Percentiles rank a stretch among this genome's conserved stretches.
phyloP scores from a whole-genome alignment of 1,140 invertebrate species.

The Orchestia grillus region DNA sequence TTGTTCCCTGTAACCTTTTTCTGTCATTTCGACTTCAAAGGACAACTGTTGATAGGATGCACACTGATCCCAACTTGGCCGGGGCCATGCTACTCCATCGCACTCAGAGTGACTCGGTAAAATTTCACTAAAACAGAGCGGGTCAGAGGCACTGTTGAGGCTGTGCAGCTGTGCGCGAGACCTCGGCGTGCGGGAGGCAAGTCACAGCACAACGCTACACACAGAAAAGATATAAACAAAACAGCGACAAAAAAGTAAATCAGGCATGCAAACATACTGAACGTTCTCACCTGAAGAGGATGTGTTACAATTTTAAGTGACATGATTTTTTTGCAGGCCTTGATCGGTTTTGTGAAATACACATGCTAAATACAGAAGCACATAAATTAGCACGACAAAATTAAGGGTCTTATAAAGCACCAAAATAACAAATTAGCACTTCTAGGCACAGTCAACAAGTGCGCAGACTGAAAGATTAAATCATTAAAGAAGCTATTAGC shows the following conservation, averaged over 20 bases:
- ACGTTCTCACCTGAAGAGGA: neutral
- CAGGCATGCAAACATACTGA: neutral
- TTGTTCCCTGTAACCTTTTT: too few species aligned
- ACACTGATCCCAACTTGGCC: too few species aligned
- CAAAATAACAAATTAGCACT: neutral
- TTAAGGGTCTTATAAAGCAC: neutral
- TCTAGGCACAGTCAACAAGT: neutral
- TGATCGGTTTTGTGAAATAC: neutral
- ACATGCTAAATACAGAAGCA: neutral
- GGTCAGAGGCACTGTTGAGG: too few species aligned
- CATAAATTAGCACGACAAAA: neutral
- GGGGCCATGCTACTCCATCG: too few species aligned
- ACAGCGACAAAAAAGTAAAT: neutral
- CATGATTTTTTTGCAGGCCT: neutral
- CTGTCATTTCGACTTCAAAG: too few species aligned
- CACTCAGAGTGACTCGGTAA: too few species aligned
- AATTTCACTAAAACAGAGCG: too few species aligned
- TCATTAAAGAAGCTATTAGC: neutral
- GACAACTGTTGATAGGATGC: too few species aligned
- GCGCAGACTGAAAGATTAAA: neutral
- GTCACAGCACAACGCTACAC: too few species aligned
- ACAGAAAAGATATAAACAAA: neutral
- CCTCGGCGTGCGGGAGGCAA: too few species aligned
- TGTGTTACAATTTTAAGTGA: neutral
- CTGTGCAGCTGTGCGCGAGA: too few species aligned